Conservation (phyloP, 64 coral and sea anemone species). For the Pocillopora verrucosa region DNA sequence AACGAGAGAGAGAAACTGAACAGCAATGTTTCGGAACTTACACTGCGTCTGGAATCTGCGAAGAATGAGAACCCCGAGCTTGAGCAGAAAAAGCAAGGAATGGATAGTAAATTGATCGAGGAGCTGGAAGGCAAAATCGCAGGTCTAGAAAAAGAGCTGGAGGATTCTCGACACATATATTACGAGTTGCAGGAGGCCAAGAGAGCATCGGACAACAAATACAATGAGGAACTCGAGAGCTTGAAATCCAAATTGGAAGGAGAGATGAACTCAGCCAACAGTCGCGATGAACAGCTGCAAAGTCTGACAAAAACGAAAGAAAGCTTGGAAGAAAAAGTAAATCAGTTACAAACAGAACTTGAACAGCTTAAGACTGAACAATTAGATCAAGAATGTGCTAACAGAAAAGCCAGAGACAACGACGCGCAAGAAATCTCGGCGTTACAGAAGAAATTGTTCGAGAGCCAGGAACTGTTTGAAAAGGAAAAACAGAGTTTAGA, state of each 20-base stretch:
- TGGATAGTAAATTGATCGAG: conserved; percentile 43
- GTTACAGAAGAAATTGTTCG: conserved; percentile 1
- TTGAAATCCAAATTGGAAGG: conserved; percentile 37
- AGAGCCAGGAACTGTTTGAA: neutral
- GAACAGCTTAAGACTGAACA: conserved; percentile 9
- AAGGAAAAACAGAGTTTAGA: conserved; percentile 41
- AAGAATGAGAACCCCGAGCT: conserved; percentile 43
- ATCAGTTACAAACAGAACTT: conserved; percentile 14
- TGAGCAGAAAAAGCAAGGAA: conserved; percentile 49
- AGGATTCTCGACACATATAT: conserved; percentile 43
- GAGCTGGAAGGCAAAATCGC: conserved; percentile 37
- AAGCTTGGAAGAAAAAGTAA: conserved; percentile 24
- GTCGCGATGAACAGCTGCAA: conserved; percentile 19
- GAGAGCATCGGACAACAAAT: conserved; percentile 52
- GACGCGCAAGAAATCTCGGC: neutral
- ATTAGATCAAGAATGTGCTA: conserved; percentile 18
- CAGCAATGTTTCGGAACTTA: conserved; percentile 43
- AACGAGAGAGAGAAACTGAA: conserved; percentile 36
- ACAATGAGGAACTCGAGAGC: conserved; percentile 40
- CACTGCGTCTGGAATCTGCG: conserved; percentile 22
- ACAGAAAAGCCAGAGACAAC: conserved; percentile 4
- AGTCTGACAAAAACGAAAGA: neutral
- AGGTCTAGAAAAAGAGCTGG: conserved; percentile 55
- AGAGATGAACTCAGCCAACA: neutral
- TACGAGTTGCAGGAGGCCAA: conserved; percentile 53